Conservation (phyloP, 2,797 vertebrate genomes). For the Limnodromus scolopaceus region DNA sequence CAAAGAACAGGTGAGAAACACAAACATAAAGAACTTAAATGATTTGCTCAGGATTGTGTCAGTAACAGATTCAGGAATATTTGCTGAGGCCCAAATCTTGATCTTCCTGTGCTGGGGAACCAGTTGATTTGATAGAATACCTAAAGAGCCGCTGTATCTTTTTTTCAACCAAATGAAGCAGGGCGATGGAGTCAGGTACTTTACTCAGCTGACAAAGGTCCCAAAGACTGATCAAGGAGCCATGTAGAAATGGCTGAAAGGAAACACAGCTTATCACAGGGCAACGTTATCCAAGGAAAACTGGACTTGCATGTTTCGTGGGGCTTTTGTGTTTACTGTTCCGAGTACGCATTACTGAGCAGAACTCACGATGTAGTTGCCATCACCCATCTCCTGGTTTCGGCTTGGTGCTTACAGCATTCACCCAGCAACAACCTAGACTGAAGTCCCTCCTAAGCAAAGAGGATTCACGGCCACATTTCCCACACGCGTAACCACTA, state of each 20-base stretch:
- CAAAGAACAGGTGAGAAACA: not conserved
- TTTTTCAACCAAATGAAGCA: not conserved
- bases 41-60: not conserved
- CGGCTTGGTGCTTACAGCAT: not conserved
- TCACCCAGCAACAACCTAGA: not conserved
- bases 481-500: not conserved
- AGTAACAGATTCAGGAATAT: not conserved
- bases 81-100: not conserved
- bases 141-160: not conserved
- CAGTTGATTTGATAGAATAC: not conserved
- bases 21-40: not conserved
- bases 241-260: not conserved
- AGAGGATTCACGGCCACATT: not conserved
- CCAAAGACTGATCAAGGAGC: not conserved
- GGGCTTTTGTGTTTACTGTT: not conserved
- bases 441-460: not conserved
- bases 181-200: rapidly evolving
- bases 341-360: not conserved
- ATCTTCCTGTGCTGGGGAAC: not conserved
- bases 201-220: not conserved
- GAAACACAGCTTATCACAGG: not conserved
- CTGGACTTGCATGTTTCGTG: not conserved
- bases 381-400: not conserved
- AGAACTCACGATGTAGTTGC: not conserved
- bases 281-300: not conserved